Conservation (phyloP, 2,113 vertebrate genomes). For the Dasyornis broadbenti region DNA sequence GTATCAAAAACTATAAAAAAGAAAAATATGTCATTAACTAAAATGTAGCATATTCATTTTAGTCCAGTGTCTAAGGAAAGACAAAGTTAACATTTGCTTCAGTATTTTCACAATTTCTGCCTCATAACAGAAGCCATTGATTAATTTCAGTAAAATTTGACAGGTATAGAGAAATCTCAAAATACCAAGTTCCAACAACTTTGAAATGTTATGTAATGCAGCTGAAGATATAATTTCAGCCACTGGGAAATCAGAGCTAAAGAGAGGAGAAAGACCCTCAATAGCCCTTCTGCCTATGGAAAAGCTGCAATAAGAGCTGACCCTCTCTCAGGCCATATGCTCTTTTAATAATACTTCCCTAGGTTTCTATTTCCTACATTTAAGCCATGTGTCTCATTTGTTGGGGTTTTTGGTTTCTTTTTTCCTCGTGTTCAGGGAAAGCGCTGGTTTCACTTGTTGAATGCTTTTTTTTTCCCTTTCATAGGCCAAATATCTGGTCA, state of each 20-base stretch:
- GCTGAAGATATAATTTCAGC: background rate
- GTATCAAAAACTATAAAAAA: background rate
- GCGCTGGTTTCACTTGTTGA: background rate
- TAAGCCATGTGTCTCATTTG: background rate
- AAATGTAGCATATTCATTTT: background rate
- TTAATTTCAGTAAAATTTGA: background rate
- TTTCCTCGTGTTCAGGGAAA: background rate
- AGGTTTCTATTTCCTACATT: background rate
- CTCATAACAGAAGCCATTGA: background rate
- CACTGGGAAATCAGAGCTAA: background rate
- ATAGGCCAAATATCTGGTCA: conserved; percentile 33
- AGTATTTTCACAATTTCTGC: background rate
- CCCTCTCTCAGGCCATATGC: background rate
- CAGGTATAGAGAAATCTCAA: background rate
- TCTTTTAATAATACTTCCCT: background rate
- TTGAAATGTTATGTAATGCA: background rate
- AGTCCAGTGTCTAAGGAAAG: background rate
- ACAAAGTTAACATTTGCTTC: background rate
- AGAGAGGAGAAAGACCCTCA: background rate
- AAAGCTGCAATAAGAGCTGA: background rate
- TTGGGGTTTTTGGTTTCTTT: background rate
- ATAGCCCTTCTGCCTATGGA: background rate
- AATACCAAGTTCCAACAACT: background rate
- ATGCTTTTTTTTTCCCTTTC: conserved; percentile 10
- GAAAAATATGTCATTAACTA: background rate